phyloP scores from a whole-genome alignment of 2,888 invertebrate genomes.

The Strigamia maritima region DNA sequence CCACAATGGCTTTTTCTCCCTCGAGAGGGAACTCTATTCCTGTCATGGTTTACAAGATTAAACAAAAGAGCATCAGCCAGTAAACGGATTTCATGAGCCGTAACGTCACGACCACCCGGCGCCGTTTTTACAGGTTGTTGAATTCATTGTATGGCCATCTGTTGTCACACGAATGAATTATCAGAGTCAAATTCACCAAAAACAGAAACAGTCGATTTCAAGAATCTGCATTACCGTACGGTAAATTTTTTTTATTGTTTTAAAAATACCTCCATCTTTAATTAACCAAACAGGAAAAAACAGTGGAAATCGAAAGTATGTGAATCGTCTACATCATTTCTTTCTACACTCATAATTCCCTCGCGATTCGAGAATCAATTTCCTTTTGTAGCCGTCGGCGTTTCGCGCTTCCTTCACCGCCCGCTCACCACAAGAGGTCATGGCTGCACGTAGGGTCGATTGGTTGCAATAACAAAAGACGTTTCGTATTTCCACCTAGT shows the following conservation, averaged over 20 bases:
- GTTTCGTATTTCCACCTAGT: constrained; percentile 27
- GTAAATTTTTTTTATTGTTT: too few relatives aligned
- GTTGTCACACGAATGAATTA: constrained; percentile 21
- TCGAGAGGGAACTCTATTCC: constrained; percentile 10
- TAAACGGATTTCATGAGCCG: constrained; percentile 29
- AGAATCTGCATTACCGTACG: not conserved
- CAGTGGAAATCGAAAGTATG: not conserved
- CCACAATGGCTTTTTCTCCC: constrained; percentile 1
- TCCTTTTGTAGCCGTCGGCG: constrained; percentile 12
- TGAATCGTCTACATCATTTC: not conserved
- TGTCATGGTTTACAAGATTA: constrained; percentile 24
- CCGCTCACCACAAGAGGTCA: constrained; percentile 1
- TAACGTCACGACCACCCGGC: constrained; percentile 24
- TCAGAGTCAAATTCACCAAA: not conserved
- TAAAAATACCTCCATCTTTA: too few relatives aligned
- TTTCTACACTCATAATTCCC: not conserved
- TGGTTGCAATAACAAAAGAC: constrained; percentile 8
- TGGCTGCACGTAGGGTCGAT: not conserved
- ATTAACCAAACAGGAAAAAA: not conserved
- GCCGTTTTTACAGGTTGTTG: constrained; percentile 29
- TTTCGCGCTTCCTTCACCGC: constrained; percentile 6
- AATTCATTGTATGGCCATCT: constrained; percentile 19
- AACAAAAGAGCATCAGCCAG: constrained; percentile 29
- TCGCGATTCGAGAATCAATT: not conserved
- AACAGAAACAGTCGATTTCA: not conserved